Base-by-base conservation (phyloP, 2,113 vertebrate species). In the Nothobranchius furzeri region DNA sequence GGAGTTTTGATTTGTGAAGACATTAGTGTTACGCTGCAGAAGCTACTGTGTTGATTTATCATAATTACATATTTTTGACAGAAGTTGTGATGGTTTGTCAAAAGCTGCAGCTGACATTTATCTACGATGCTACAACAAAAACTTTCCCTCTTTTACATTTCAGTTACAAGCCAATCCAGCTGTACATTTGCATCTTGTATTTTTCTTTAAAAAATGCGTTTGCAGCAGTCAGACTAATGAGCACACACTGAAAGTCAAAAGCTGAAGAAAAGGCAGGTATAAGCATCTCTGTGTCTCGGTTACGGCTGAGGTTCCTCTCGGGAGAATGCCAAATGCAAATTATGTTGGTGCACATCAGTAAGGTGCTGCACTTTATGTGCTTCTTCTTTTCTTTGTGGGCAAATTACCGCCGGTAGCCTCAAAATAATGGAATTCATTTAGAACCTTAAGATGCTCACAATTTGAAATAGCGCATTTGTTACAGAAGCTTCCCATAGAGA, bases 191-290 rank as follows among this genome's bases (percentile, higher is more conserved):
- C 64, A 78, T 59, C 55, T 50, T 63, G 75, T 64, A 71, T 25
- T 64, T 75, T 75, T 20, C 20, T 68, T 52, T 60, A 64, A 65
- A 9, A 20, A 50, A 2, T 68, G 15, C 60, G 54, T 43, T 11
- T 35, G 60, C 52, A 11, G 60, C 64, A 56, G 73, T 79, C 60
- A 60, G 46, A 43, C 69, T 79, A 79, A 84, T 77, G 76, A 83
- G 68, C 52, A 20, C 60, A 74, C 50, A 63, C 20, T 65, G 59
- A 70, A 67, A 30, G 50, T 70, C 62, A 51, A 87, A 77, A 77
- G 62, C 62, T 8, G 15, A 45, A 64, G 14, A 0, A 64, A 45
- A 75, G 51, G 66, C 68, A 68, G 47, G 35, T 70, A 54, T 49
- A 65, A 58, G 36, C 56, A 48, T 25, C 47, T 59, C 55, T 49